Evolutionary conservation across 2,888 invertebrate species (phyloP).

Genomic region (Reticulitermes lucifugus): DNA sequence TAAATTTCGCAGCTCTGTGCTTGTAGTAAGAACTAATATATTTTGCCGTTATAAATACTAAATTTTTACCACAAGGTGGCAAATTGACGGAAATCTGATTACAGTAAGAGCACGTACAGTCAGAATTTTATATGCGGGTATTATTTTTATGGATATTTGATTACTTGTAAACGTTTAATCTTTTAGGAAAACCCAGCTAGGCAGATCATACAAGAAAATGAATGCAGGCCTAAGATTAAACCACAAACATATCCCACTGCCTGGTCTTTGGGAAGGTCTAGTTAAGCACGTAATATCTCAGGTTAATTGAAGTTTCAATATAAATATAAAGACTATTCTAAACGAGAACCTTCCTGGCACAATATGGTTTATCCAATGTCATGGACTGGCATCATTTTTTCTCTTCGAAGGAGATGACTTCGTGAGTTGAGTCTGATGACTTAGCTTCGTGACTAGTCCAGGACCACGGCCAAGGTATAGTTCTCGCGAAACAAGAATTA

Average conservation of each 20-base stretch:
- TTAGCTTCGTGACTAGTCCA: conserved; percentile 36
- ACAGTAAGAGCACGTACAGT: background rate
- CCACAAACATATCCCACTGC: too few species aligned
- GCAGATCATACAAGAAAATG: background rate
- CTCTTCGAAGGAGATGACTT: conserved; percentile 31
- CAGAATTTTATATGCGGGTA: background rate
- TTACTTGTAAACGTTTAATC: background rate
- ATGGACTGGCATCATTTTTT: background rate
- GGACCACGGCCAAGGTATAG: conserved; percentile 9
- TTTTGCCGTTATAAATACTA: background rate
- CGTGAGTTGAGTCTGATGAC: conserved; percentile 43
- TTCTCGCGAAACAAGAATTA: background rate
- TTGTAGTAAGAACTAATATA: too few species aligned
- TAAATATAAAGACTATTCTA: conserved; percentile 46
- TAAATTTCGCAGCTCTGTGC: background rate
- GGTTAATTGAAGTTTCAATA: conserved; percentile 52
- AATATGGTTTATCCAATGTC: background rate
- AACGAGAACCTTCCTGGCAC: background rate
- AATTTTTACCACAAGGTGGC: background rate
- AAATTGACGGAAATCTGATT: conserved; percentile 2
- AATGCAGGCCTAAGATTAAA: background rate
- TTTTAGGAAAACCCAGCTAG: background rate
- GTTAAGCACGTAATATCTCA: conserved; percentile 38
- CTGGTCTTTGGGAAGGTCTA: background rate
- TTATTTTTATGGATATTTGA: background rate